These are phyloP conservation scores for Aleiodes leptofemur DNA, from an alignment of 2,888 invertebrate species.

Conservation along the genomic window DNA sequence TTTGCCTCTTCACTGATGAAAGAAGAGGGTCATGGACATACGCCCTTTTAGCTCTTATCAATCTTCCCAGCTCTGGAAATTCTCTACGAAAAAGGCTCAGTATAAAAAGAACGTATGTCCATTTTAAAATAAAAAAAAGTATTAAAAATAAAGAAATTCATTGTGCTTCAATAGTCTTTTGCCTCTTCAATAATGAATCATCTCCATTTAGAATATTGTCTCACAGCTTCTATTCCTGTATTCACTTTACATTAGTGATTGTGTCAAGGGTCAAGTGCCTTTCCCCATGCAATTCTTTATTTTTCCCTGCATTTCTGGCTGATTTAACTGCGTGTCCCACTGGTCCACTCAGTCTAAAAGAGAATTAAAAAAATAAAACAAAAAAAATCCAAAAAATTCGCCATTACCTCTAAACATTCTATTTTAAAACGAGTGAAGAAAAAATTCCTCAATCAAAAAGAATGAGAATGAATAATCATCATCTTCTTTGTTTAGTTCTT, in stretches of 20 bases:
- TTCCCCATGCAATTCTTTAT: not conserved
- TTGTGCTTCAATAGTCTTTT: no score
- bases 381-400: not conserved
- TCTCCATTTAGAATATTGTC: not conserved
- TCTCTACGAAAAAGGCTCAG: no score
- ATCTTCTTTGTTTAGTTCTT: not conserved
- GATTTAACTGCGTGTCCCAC: conserved; percentile 64
- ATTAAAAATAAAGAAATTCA: no score
- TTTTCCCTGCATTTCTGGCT: conserved; percentile 56
- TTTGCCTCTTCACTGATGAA: no score
- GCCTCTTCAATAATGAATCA: not conserved
- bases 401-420: conserved; percentile 12
- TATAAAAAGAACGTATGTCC: no score
- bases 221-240: conserved; percentile 13
- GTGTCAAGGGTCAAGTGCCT: conserved; percentile 51
- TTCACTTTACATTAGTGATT: conserved; percentile 36
- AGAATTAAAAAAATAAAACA: no score
- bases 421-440: not conserved
- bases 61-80: no score
- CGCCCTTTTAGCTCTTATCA: no score
- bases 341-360: conserved; percentile 66
- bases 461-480: not conserved
- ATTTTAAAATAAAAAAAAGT: no score
- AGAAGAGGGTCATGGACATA: no score
- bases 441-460: not conserved